Evolutionary conservation across 2,888 invertebrate species (phyloP), one percentile per base, ranked within the genome.

Genomic region (Meandrusa payeni): DNA sequence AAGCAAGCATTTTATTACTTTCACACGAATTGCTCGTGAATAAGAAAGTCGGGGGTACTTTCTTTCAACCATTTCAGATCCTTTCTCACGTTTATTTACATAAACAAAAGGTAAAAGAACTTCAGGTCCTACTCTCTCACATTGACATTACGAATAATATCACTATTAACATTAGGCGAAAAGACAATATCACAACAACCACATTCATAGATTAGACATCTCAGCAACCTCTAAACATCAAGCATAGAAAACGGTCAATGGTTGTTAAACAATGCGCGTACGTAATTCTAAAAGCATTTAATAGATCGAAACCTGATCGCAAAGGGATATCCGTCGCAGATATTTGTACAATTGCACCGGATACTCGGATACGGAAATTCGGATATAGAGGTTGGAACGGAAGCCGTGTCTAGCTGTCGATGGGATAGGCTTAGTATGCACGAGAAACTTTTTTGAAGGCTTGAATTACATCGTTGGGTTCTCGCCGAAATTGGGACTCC

Each of bases 281-380:
- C 24, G 29, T 32, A 9, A n/a, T 19, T n/a, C n/a, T n/a, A n/a
- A n/a, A n/a, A n/a, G n/a, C n/a, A 29, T 15, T 13, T 24, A 45
- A 45, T 42, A 48, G 50, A 54, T 52, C 54, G 65, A 58, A 61
- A 64, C 24, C 2, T 6, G 57, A 67, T 55, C 51, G 46, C 31
- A 22, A 41, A 38, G 41, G 51, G 64, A 63, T 58, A 59, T 63
- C 59, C 61, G 52, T 46, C 24, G 61, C 62, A 54, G 61, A 61
- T 69, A 67, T 72, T 70, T 71, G 64, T 64, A 65, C 68, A 72
- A 69, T 64, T 60, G 60, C 54, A 48, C 47, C 46, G 53, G 58
- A 59, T 67, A 69, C 64, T 59, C 62, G 64, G 56, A 48, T 32
- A 47, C 57, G 59, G 62, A 61, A n/a, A 39, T 58, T 49, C 54